Evolutionary conservation across 2,113 vertebrate genomes (phyloP).

Genomic region (Butorides virescens): DNA sequence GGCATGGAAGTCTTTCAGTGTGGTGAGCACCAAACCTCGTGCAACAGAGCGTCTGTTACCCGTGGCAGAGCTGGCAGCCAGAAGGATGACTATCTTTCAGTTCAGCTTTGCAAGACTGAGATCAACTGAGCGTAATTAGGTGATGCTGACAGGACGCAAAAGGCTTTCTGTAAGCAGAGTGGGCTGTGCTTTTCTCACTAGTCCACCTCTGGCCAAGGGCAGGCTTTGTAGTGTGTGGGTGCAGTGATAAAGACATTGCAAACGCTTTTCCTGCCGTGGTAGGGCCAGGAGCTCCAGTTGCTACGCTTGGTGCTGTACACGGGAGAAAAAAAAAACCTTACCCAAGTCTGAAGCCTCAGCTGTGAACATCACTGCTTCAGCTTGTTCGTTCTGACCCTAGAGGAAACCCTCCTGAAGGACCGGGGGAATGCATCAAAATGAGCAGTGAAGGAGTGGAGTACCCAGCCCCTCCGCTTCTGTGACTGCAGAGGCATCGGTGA

Average conservation of each 20-base stretch:
- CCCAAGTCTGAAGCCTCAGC: not conserved
- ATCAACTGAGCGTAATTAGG: not conserved
- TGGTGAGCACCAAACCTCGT: fast-evolving
- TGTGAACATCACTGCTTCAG: fast-evolving
- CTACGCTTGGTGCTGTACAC: not conserved
- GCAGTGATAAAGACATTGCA: not conserved
- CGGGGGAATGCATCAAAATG: not conserved
- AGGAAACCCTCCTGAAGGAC: not conserved
- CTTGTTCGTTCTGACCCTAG: not conserved
- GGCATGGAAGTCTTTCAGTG: not conserved
- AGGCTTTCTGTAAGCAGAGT: not conserved
- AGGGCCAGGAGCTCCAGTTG: not conserved
- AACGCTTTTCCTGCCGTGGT: not conserved
- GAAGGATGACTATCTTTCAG: not conserved
- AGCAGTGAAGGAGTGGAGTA: not conserved
- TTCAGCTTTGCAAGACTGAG: not conserved
- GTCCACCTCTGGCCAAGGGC: not conserved
- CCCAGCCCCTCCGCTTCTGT: not conserved
- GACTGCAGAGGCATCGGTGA: fast-evolving
- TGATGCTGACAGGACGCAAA: not conserved
- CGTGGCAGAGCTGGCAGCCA: not conserved
- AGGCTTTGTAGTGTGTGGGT: not conserved
- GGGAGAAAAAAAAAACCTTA: not conserved
- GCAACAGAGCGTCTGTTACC: not conserved
- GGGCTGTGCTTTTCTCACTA: not conserved